Percentiles rank a stretch among this genome's conserved stretches.
Evolutionary conservation across 2,113 vertebrate genomes (phyloP).

Genomic region (Semnopithecus entellus): DNA sequence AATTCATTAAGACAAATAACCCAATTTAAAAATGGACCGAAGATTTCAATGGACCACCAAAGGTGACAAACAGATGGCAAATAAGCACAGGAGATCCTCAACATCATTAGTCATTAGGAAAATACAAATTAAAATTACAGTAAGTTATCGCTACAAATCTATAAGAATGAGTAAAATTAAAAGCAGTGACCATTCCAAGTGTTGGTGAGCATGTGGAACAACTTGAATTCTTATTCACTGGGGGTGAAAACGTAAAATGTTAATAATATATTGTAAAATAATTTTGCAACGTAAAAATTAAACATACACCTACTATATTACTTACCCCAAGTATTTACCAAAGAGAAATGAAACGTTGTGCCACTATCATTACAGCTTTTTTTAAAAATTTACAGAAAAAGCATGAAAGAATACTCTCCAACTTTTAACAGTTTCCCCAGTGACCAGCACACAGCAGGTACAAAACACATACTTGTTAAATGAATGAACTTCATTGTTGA

Average conservation of each 20-base stretch:
- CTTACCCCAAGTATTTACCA: neutral
- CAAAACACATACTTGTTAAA: neutral
- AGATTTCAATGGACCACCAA: neutral
- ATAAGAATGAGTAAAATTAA: constrained; percentile 12
- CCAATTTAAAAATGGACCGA: constrained; percentile 34
- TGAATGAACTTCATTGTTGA: neutral
- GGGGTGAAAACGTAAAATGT: neutral
- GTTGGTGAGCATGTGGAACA: neutral
- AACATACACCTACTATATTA: neutral
- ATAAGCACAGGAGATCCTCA: neutral
- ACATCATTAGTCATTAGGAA: neutral
- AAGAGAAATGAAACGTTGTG: neutral
- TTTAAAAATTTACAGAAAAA: neutral
- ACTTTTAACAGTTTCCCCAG: constrained; percentile 8
- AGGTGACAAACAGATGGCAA: neutral
- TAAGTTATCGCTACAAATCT: neutral
- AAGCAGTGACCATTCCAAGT: neutral
- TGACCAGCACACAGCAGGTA: neutral
- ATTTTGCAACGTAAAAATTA: neutral
- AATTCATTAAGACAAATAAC: neutral
- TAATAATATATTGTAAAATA: neutral
- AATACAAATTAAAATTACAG: constrained; percentile 4
- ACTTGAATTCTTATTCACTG: neutral
- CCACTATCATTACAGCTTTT: neutral
- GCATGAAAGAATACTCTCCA: neutral